Evolutionary conservation across 2,113 vertebrate genomes (phyloP).

Genomic region (Brachypodius melanocephalos): DNA sequence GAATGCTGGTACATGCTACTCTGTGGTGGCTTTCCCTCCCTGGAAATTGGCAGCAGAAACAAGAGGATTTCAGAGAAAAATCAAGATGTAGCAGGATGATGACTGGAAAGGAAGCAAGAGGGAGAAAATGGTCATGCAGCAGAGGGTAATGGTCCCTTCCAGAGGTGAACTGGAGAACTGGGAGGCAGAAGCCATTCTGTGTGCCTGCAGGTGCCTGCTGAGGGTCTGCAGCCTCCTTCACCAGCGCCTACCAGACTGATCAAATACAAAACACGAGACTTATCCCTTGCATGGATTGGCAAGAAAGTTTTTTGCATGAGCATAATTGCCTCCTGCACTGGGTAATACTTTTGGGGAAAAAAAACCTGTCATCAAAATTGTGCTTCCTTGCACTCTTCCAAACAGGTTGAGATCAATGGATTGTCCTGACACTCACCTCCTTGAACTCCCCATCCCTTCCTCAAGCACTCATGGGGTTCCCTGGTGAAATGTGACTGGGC

Average conservation of each 20-base stretch:
- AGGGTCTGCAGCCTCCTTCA: background rate
- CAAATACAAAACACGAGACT: background rate
- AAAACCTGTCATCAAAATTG: accelerated
- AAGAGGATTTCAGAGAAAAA: background rate
- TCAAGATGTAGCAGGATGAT: background rate
- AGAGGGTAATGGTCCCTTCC: background rate
- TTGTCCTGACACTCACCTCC: background rate
- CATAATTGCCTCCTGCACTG: background rate
- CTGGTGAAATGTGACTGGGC: background rate
- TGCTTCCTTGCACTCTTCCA: background rate
- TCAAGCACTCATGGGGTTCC: background rate
- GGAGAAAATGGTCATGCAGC: accelerated
- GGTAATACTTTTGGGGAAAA: background rate
- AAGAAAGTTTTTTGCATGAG: background rate
- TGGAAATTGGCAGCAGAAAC: background rate
- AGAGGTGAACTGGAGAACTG: background rate
- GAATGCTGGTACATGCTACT: background rate
- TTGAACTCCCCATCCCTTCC: background rate
- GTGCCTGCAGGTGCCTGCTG: background rate
- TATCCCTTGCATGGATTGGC: background rate
- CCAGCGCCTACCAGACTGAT: background rate
- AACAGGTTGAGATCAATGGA: background rate
- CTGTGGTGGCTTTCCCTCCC: background rate
- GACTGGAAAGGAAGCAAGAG: background rate
- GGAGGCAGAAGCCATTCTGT: background rate